A percentile compares a stretch with the other conserved stretches of the same genome.
Evolutionary conservation across 2,797 vertebrate genomes (phyloP).

Genomic region (Pseudomugil gertrudae): DNA sequence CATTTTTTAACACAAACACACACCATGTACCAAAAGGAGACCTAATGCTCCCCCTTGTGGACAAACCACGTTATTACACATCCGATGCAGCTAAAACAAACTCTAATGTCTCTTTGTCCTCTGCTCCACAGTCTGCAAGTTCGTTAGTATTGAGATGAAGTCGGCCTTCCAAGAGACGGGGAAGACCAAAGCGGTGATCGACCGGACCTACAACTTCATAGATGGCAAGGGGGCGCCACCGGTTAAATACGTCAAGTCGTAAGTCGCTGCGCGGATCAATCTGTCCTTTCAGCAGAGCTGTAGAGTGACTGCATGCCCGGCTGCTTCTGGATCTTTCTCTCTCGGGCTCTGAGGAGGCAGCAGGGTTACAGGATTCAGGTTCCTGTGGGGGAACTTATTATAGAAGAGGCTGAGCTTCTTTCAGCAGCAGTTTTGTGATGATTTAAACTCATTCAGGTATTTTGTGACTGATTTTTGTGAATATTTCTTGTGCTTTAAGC

Average conservation of each 20-base stretch:
- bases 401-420: conserved; percentile 30
- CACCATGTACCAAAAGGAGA: too few relatives aligned
- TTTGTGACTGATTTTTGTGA: too few relatives aligned
- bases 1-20: too few relatives aligned
- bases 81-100: too few relatives aligned
- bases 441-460: too few relatives aligned
- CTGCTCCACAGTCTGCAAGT: conserved; percentile 89
- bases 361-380: conserved; percentile 52
- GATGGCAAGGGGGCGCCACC: conserved; percentile 88
- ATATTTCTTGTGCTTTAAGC: too few relatives aligned
- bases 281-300: background rate
- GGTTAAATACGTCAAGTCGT: conserved; percentile 95
- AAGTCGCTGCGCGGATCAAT: conserved; percentile 70
- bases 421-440: too few relatives aligned
- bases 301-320: background rate
- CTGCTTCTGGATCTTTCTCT: conserved; percentile 15
- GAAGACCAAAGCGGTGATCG: conserved; percentile 93
- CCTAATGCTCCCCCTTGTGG: too few relatives aligned
- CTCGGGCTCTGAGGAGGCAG: background rate
- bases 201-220: conserved; percentile 90
- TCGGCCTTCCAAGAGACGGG: conserved; percentile 93
- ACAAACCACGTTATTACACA: too few relatives aligned
- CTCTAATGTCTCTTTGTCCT: too few relatives aligned
- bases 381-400: conserved; percentile 48
- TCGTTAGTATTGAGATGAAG: conserved; percentile 94